Evolutionary conservation across 2,113 vertebrate species (phyloP).

Genomic region (Chiloscyllium plagiosum): DNA sequence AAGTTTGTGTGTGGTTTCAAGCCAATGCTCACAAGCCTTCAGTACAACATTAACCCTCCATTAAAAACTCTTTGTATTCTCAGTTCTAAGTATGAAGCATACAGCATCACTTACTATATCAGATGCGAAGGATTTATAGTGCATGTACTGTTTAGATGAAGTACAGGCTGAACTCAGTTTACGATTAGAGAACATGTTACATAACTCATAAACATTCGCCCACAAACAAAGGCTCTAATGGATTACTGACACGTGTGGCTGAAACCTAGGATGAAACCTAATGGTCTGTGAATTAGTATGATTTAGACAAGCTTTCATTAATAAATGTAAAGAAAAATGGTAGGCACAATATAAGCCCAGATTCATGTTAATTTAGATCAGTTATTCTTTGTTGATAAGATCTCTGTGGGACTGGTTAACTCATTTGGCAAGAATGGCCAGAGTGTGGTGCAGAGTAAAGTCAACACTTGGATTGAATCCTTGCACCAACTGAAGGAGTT

Average conservation of each 20-base stretch:
- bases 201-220: background rate
- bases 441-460: background rate
- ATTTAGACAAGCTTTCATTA: background rate
- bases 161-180: background rate
- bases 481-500: background rate
- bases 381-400: background rate
- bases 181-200: background rate
- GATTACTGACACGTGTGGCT: background rate
- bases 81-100: background rate
- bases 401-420: background rate
- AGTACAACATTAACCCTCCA: background rate
- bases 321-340: background rate
- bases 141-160: background rate
- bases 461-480: background rate
- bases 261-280: background rate
- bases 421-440: background rate
- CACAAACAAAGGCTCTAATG: background rate
- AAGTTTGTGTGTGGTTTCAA: background rate
- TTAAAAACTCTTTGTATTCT: background rate
- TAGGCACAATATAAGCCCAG: background rate
- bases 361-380: background rate
- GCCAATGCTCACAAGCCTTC: background rate
- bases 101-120: background rate
- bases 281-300: background rate
- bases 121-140: background rate